These are phyloP conservation scores for Epinephelus fuscoguttatus DNA, from an alignment of 2,113 vertebrate genomes.

Conservation along the genomic window DNA sequence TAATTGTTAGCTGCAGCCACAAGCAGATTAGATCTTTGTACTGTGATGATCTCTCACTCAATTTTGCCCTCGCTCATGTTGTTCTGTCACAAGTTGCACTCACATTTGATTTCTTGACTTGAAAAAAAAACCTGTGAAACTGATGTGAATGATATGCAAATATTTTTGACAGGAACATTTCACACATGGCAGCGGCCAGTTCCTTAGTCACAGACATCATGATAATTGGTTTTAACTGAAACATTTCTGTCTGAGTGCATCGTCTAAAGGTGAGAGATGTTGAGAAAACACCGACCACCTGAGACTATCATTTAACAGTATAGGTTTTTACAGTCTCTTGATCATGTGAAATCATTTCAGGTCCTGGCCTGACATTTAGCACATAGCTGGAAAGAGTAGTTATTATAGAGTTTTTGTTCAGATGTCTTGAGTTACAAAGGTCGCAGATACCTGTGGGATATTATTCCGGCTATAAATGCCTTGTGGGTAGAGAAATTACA, in stretches of 20 bases:
- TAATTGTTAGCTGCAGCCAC: not conserved
- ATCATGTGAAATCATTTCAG: not conserved
- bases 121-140: conserved; percentile 23
- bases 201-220: conserved; percentile 15
- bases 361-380: conserved; percentile 20
- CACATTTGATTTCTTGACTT: conserved; percentile 3
- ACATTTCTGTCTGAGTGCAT: conserved; percentile 4
- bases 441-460: conserved; percentile 11
- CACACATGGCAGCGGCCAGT: conserved; percentile 27
- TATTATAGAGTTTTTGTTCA: conserved; percentile 1
- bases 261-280: not conserved
- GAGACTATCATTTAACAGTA: not conserved
- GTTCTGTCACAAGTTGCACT: not conserved
- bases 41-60: not conserved
- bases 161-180: conserved; percentile 41
- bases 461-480: not conserved
- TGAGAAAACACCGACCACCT: not conserved
- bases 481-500: not conserved
- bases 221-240: not conserved
- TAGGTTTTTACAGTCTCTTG: not conserved
- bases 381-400: not conserved
- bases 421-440: conserved; percentile 20
- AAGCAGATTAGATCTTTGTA: not conserved
- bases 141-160: conserved; percentile 31
- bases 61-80: not conserved